phyloP scores from a whole-genome alignment of 2,113 vertebrate species.

The Triplophysa rosa region DNA sequence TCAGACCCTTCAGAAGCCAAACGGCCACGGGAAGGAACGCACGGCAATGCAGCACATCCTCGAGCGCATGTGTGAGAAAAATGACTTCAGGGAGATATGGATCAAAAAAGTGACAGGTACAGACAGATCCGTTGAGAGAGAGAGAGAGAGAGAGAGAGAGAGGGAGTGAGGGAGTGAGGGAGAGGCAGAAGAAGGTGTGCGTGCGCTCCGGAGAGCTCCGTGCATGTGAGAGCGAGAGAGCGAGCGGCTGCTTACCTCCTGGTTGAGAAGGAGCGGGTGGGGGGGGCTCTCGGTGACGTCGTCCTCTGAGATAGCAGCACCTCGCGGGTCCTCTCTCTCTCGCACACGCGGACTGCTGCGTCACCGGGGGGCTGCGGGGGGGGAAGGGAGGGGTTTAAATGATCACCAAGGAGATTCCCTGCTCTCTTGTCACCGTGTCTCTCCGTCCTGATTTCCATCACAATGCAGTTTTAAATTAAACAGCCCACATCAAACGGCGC shows the following conservation, averaged over 20 bases:
- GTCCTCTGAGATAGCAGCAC: constrained; percentile 88
- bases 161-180: constrained; percentile 28
- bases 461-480: constrained; percentile 62
- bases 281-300: constrained; percentile 76
- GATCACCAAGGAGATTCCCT: constrained; percentile 77
- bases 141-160: constrained; percentile 32
- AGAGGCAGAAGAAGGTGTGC: constrained; percentile 28
- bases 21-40: constrained; percentile 65
- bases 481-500: constrained; percentile 64
- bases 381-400: constrained; percentile 49
- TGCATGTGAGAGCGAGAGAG: neutral
- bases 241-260: constrained; percentile 71
- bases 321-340: constrained; percentile 80
- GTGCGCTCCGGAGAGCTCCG: neutral
- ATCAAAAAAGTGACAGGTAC: neutral
- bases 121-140: neutral
- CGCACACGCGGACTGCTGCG: constrained; percentile 79
- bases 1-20: constrained; percentile 58
- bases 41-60: constrained; percentile 75
- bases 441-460: constrained; percentile 69
- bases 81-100: constrained; percentile 48
- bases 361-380: constrained; percentile 67
- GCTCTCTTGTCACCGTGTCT: constrained; percentile 51
- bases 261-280: constrained; percentile 57
- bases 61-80: constrained; percentile 53